Evolutionary conservation across 2,888 invertebrate genomes (phyloP).

Genomic region (Euplexia lucipara): DNA sequence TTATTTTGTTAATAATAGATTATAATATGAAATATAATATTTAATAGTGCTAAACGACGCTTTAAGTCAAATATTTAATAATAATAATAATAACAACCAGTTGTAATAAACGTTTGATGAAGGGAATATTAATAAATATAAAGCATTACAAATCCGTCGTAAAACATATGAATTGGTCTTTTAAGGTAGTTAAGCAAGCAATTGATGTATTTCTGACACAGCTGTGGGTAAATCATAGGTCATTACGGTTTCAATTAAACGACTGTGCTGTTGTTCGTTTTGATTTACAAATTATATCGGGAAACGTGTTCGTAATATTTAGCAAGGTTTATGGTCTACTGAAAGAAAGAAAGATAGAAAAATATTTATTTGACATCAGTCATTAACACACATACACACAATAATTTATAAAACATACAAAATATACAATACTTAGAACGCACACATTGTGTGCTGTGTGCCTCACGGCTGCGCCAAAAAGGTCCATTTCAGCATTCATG

Average conservation of each 20-base stretch:
- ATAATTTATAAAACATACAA: too few relatives aligned
- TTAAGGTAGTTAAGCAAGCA: constrained; percentile 28
- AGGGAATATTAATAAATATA: constrained; percentile 28
- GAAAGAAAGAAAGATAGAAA: background rate
- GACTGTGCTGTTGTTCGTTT: constrained; percentile 22
- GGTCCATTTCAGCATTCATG: too few relatives aligned
- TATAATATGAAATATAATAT: too few relatives aligned
- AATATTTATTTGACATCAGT: too few relatives aligned
- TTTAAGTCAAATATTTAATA: background rate
- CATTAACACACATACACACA: too few relatives aligned
- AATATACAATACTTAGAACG: too few relatives aligned
- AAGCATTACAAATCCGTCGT: constrained; percentile 36
- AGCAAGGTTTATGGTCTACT: background rate
- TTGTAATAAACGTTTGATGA: constrained; percentile 36
- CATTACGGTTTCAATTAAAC: constrained; percentile 42
- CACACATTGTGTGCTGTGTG: too few relatives aligned
- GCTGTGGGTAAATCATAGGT: constrained; percentile 24
- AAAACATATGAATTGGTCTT: constrained; percentile 32
- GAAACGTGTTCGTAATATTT: background rate
- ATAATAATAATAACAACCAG: constrained; percentile 7
- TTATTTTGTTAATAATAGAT: too few relatives aligned
- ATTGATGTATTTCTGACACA: constrained; percentile 48
- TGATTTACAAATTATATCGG: constrained; percentile 9
- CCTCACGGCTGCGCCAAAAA: too few relatives aligned
- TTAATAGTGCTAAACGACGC: background rate